Evolutionary conservation across 2,888 invertebrate species (phyloP).

Genomic region (Spialia ferax): DNA sequence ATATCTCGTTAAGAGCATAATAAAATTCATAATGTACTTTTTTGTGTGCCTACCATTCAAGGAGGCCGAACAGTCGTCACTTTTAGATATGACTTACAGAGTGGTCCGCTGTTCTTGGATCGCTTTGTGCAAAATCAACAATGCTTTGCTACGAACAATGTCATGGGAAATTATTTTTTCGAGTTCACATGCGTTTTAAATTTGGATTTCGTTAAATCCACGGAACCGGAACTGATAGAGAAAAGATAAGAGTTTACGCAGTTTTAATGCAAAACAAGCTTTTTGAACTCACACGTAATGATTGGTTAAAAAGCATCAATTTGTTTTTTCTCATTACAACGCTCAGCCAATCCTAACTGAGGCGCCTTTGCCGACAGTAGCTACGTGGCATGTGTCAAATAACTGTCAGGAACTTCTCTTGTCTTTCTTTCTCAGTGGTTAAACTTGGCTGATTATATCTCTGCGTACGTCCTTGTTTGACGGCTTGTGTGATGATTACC

Average conservation of each 20-base stretch:
- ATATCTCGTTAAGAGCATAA: constrained; percentile 76
- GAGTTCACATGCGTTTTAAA: constrained; percentile 12
- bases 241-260: no score
- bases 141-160: constrained; percentile 36
- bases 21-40: constrained; percentile 75
- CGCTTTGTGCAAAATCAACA: constrained; percentile 44
- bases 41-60: constrained; percentile 78
- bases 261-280: no score
- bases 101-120: constrained; percentile 36
- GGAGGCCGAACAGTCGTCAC: constrained; percentile 58
- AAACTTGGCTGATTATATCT: background rate
- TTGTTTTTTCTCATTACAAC: no score
- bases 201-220: constrained; percentile 7
- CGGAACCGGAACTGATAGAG: no score
- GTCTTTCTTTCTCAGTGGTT: no score
- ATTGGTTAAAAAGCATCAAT: no score
- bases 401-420: no score
- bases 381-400: no score
- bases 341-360: no score
- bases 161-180: constrained; percentile 39
- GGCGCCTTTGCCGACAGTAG: no score
- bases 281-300: no score
- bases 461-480: background rate
- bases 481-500: no score
- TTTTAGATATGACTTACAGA: constrained; percentile 42